Evolutionary conservation across 2,888 invertebrate genomes (phyloP), one percentile per base, ranked within the genome.

Genomic region (Conistra vaccinii): DNA sequence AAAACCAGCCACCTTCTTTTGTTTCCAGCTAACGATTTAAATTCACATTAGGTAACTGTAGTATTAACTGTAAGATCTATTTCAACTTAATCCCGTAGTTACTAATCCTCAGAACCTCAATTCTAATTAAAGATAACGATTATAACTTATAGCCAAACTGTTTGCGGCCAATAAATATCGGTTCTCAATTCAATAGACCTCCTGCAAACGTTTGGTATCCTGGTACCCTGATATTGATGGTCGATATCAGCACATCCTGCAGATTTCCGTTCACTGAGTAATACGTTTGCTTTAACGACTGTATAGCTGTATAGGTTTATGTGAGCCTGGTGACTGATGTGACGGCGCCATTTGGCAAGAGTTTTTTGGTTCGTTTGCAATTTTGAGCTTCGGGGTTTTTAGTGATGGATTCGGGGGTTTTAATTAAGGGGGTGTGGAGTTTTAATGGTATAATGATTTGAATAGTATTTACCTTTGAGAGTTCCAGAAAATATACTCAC

Each of bases 221-320:
- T 90, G 83, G 89, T 86, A 88, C 89, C 87, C 85, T 89, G 92
- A 93, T 90, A 89, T 73, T 83, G 72, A 77, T 84, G 83, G 88
- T 91, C 91, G 92, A 93, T 93, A 93, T 92, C 92, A 89, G 90
- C 87, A 91, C 90, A 91, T 92, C 92, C 92, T 91, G 92, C 91
- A 93, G 90, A 94, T 93, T 93, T 93, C 93, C 91, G 88, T 86
- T 88, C 86, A 85, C 87, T 92, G 92, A 92, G 91, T 92, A 93
- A 93, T 92, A 92, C 90, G 89, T 90, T 91, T 87, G 89, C 90
- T 91, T 91, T 93, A 93, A 94, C 92, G 93, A 92, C 91, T 87
- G 78, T 85, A 82, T 85, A 84, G 84, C 81, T 87, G 78, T 81
- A 73, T 74, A 78, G 76, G 74, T 73, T 83, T 83, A 86, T 83